Conservation (phyloP, 2,797 vertebrate genomes). For the Acanthopagrus latus region DNA sequence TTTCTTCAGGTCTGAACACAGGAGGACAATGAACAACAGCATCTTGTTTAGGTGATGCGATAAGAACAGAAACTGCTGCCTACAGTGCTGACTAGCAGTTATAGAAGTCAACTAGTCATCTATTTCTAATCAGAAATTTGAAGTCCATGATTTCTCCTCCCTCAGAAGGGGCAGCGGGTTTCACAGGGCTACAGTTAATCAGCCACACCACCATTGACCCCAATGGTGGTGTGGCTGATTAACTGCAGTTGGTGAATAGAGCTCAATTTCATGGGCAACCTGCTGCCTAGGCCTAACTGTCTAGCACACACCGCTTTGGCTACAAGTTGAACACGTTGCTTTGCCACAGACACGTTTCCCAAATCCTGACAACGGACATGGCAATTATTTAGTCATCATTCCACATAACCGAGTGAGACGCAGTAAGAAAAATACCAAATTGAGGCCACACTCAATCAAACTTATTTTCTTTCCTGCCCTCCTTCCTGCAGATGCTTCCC, state of each 20-base stretch:
- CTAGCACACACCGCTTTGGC: neutral
- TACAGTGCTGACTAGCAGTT: too few relatives aligned
- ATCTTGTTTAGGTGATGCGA: too few relatives aligned
- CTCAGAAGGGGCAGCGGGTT: conserved; percentile 68
- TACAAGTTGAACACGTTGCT: neutral
- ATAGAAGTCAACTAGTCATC: too few relatives aligned
- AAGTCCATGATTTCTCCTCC: conserved; percentile 79
- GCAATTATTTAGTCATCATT: too few relatives aligned
- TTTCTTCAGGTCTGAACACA: too few relatives aligned
- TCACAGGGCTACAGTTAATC: conserved; percentile 60
- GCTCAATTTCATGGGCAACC: too few relatives aligned
- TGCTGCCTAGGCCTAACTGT: neutral
- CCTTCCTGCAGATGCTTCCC: conserved; percentile 1
- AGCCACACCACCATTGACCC: conserved; percentile 54
- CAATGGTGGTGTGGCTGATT: too few relatives aligned
- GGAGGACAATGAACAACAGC: too few relatives aligned
- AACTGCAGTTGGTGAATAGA: too few relatives aligned
- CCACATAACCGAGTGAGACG: neutral
- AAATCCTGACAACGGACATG: neutral
- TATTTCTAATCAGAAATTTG: conserved; percentile 68
- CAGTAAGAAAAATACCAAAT: neutral
- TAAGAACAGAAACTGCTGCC: too few relatives aligned
- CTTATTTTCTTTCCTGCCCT: too few relatives aligned
- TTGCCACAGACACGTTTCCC: neutral
- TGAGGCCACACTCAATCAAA: neutral